Evolutionary conservation across 2,113 vertebrate genomes (phyloP).

Genomic region (Drymodes brunneopygia): DNA sequence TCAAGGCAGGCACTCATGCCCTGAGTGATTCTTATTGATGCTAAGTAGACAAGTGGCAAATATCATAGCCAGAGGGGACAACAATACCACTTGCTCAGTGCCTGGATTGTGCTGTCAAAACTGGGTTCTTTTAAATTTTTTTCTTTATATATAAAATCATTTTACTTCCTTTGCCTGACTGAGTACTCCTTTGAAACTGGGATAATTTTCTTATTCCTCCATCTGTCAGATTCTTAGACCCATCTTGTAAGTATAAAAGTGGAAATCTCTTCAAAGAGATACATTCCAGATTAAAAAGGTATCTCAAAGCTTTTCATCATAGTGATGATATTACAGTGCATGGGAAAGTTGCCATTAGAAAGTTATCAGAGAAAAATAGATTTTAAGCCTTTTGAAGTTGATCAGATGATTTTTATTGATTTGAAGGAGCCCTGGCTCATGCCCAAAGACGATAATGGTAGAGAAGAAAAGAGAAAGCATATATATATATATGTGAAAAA

Average conservation of each 20-base stretch:
- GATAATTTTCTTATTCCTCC: neutral
- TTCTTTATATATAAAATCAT: neutral
- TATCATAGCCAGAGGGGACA: neutral
- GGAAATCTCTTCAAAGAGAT: neutral
- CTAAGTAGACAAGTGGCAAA: neutral
- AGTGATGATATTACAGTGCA: neutral
- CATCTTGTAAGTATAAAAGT: neutral
- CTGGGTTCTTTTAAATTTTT: neutral
- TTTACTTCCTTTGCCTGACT: neutral
- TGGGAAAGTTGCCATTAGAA: neutral
- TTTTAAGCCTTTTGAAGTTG: conserved; percentile 1
- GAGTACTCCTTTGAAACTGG: neutral
- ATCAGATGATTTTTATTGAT: neutral
- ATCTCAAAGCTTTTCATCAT: neutral
- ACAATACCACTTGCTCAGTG: neutral
- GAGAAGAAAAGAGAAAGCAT: neutral
- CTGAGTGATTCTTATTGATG: neutral
- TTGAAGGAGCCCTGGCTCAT: neutral
- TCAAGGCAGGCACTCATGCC: neutral
- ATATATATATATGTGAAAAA: neutral
- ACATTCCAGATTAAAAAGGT: no score
- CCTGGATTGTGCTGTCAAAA: neutral
- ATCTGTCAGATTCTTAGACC: neutral
- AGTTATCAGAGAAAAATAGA: neutral
- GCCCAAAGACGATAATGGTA: neutral